Conservation (phyloP, 2,888 invertebrate genomes). For the Mesorhabditis spiculigera region DNA sequence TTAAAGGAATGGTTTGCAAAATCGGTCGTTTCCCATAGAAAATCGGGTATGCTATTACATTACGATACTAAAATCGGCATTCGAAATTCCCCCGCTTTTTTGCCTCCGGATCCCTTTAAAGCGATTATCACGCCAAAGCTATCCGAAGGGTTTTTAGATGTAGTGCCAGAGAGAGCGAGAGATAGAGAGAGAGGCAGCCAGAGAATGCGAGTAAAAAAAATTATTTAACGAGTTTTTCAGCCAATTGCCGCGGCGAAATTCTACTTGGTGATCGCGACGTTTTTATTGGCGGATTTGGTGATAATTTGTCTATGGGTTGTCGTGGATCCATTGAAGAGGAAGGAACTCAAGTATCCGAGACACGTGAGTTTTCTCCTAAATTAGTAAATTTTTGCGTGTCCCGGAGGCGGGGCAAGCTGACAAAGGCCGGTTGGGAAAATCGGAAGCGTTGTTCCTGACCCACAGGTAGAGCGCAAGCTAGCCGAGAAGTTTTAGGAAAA, state of each 20-base stretch:
- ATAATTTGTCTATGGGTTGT: constrained; percentile 86
- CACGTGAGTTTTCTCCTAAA: constrained; percentile 65
- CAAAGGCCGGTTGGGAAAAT: too few relatives aligned
- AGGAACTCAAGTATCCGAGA: constrained; percentile 79
- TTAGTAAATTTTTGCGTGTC: neutral
- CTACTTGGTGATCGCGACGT: constrained; percentile 75
- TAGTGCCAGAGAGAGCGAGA: neutral
- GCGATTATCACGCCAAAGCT: too few relatives aligned
- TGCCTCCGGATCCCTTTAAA: too few relatives aligned
- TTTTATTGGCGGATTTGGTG: constrained; percentile 81
- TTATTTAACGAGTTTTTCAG: constrained; percentile 46
- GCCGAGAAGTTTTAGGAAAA: too few relatives aligned
- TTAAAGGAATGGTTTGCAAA: too few relatives aligned
- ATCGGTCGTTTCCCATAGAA: too few relatives aligned
- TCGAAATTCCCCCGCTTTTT: too few relatives aligned
- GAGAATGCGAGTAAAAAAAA: too few relatives aligned
- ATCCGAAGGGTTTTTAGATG: neutral
- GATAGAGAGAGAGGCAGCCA: neutral
- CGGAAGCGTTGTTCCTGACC: too few relatives aligned
- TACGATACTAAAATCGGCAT: too few relatives aligned
- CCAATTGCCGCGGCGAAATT: constrained; percentile 92
- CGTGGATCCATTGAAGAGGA: constrained; percentile 80
- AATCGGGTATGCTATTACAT: too few relatives aligned
- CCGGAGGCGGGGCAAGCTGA: neutral
- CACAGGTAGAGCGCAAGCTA: too few relatives aligned